phyloP scores from a whole-genome alignment of 1,140 invertebrate genomes.

The Musca vetustissima region DNA sequence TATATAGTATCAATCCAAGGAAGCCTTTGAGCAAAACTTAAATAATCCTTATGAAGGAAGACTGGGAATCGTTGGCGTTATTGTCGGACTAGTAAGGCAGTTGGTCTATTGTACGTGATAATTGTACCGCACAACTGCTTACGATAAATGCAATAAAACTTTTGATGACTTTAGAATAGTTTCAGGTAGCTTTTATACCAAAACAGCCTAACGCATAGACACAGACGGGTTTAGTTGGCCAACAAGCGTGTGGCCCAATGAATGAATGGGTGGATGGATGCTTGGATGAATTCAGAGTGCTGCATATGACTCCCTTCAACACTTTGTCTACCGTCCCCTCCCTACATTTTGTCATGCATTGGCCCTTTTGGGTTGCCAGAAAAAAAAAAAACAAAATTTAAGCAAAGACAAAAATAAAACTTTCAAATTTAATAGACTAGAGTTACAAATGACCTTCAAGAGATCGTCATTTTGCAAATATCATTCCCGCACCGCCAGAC shows the following conservation, averaged over 20 bases:
- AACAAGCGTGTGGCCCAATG: neutral
- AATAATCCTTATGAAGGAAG: too few relatives aligned
- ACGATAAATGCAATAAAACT: slow-evolving; percentile 29
- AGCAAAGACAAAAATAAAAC: slow-evolving; percentile 24
- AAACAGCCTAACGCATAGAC: neutral
- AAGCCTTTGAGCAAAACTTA: neutral
- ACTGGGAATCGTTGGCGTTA: too few relatives aligned
- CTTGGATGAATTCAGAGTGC: neutral
- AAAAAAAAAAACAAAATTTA: neutral
- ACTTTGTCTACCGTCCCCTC: neutral
- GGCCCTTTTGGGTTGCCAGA: neutral
- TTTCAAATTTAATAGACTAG: slow-evolving; percentile 53
- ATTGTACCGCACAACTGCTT: slow-evolving; percentile 26
- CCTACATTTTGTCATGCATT: neutral
- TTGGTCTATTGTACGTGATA: slow-evolving; percentile 10
- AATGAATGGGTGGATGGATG: neutral
- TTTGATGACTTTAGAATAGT: slow-evolving; percentile 26
- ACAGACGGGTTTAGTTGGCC: too few relatives aligned
- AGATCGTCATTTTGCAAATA: neutral
- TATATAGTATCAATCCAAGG: slow-evolving; percentile 4
- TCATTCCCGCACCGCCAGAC: too few relatives aligned
- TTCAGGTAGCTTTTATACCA: slow-evolving; percentile 26
- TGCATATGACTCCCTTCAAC: neutral
- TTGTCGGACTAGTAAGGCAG: too few relatives aligned
- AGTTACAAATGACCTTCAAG: slow-evolving; percentile 50